Evolutionary conservation across 1,140 invertebrate species (phyloP).

Genomic region (Euwallacea fornicatus): DNA sequence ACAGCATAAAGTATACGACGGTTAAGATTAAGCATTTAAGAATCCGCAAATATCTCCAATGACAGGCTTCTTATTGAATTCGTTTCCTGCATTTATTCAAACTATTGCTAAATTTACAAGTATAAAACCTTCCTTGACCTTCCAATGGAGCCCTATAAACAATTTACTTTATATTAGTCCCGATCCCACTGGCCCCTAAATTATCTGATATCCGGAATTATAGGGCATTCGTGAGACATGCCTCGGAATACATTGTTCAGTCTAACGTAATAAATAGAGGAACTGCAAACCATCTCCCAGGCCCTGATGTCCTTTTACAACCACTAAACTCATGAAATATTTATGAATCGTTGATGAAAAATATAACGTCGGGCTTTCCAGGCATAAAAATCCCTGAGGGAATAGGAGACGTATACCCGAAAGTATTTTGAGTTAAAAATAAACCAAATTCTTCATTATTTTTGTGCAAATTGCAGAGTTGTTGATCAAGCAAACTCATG

Average conservation of each 20-base stretch:
- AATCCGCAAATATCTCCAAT: too few relatives aligned
- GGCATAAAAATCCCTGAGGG: too few relatives aligned
- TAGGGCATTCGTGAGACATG: conserved; percentile 10
- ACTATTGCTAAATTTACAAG: too few relatives aligned
- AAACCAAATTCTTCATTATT: too few relatives aligned
- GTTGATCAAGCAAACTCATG: too few relatives aligned
- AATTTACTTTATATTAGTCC: conserved; percentile 7
- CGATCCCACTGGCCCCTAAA: neutral
- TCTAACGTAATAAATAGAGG: conserved; percentile 21
- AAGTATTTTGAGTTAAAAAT: too few relatives aligned
- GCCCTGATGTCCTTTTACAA: conserved; percentile 17
- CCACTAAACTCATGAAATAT: conserved; percentile 27
- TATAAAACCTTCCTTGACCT: too few relatives aligned
- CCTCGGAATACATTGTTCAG: conserved; percentile 23
- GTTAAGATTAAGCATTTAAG: conserved; percentile 5
- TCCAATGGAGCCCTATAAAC: neutral
- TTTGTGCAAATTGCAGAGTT: too few relatives aligned
- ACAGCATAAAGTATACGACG: neutral
- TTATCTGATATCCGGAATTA: conserved; percentile 9
- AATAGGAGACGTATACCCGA: too few relatives aligned
- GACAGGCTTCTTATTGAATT: too few relatives aligned
- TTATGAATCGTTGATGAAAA: conserved; percentile 22
- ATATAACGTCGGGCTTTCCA: neutral
- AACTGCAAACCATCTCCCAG: conserved; percentile 17
- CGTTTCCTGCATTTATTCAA: too few relatives aligned